Conservation (phyloP, 2,113 vertebrate genomes). For the Dipodomys merriami region DNA sequence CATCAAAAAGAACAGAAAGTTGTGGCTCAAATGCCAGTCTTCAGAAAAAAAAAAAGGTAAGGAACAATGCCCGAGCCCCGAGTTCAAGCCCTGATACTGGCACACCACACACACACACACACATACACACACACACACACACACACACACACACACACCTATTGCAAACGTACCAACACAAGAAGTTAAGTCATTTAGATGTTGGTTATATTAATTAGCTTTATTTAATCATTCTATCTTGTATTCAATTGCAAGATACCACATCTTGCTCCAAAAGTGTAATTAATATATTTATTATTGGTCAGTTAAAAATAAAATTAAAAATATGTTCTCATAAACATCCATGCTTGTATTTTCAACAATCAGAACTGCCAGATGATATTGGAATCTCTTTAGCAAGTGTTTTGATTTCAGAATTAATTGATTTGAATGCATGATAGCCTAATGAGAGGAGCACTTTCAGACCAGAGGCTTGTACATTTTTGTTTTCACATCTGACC, state of each 20-base stretch:
- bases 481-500: background rate
- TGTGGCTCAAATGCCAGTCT: too few species aligned
- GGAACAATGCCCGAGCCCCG: too few species aligned
- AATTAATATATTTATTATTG: background rate
- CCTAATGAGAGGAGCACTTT: background rate
- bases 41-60: too few species aligned
- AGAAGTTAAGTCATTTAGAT: background rate
- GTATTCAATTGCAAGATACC: background rate
- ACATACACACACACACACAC: too few species aligned
- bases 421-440: background rate
- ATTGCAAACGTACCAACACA: background rate
- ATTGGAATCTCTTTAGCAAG: background rate
- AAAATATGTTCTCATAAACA: background rate
- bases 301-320: background rate
- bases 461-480: background rate
- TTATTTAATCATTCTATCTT: background rate
- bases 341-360: background rate
- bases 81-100: too few species aligned
- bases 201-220: background rate
- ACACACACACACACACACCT: too few species aligned
- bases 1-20: too few species aligned
- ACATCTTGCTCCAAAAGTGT: background rate
- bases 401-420: background rate
- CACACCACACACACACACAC: too few species aligned
- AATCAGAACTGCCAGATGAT: background rate